Percentiles rank a stretch among this genome's conserved stretches.
phyloP scores from a whole-genome alignment of 2,113 vertebrate genomes.

The Nerophis lumbriciformis region DNA sequence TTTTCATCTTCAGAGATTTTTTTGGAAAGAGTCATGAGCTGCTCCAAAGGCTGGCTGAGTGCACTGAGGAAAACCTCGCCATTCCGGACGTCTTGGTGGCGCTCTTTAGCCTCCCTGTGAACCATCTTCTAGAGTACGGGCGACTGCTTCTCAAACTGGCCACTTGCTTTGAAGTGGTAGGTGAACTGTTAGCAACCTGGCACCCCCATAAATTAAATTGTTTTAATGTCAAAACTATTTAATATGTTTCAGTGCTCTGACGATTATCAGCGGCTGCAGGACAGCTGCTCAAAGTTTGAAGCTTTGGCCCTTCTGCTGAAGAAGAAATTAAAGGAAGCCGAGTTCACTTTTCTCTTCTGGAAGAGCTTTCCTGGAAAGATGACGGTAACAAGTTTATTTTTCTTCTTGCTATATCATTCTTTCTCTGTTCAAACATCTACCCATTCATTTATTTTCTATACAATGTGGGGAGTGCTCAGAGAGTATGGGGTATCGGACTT shows the following conservation, averaged over 20 bases:
- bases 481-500: too few species aligned
- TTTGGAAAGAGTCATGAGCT: conserved; percentile 86
- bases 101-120: conserved; percentile 85
- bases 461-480: too few species aligned
- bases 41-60: conserved; percentile 80
- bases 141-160: conserved; percentile 88
- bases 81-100: conserved; percentile 78
- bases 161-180: conserved; percentile 92
- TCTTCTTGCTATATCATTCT: too few species aligned
- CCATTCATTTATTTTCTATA: too few species aligned
- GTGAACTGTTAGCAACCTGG: conserved; percentile 19
- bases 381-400: conserved; percentile 74
- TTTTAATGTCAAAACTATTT: too few species aligned
- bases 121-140: conserved; percentile 83
- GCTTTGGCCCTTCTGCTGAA: conserved; percentile 79
- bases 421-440: too few species aligned
- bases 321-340: conserved; percentile 87
- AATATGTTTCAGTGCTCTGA: conserved; percentile 69
- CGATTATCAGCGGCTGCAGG: conserved; percentile 90
- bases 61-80: conserved; percentile 75
- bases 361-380: conserved; percentile 98
- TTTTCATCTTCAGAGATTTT: conserved; percentile 74
- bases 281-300: conserved; percentile 84
- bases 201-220: too few species aligned
- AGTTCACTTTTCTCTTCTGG: conserved; percentile 91